Evolutionary conservation across 2,113 vertebrate genomes (phyloP).

Genomic region (Mormoops blainvillei): DNA sequence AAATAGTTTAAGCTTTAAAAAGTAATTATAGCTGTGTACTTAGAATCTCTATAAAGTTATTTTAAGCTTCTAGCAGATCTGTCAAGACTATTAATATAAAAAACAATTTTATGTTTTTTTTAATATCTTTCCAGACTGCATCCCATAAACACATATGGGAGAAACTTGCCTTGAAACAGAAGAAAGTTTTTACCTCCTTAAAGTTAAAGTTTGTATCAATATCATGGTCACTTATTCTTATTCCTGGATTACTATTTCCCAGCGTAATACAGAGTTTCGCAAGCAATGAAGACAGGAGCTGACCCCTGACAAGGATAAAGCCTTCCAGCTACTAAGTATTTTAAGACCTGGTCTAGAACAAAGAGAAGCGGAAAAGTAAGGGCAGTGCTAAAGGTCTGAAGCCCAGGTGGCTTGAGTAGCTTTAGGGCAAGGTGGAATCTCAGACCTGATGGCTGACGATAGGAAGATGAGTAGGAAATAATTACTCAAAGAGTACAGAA

Average conservation of each 20-base stretch:
- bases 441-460: background rate
- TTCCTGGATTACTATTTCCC: background rate
- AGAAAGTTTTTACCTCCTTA: background rate
- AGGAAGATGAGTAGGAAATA: background rate
- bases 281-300: background rate
- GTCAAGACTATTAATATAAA: constrained; percentile 11
- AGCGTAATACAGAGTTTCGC: background rate
- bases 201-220: background rate
- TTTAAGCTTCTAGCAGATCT: constrained; percentile 10
- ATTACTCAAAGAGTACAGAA: background rate
- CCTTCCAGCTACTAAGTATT: background rate
- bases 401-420: background rate
- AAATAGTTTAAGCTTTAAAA: constrained; percentile 44
- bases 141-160: constrained; percentile 27
- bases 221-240: background rate
- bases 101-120: background rate
- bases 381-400: background rate
- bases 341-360: background rate
- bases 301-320: background rate
- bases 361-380: background rate
- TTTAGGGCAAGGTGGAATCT: background rate
- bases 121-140: constrained; percentile 4
- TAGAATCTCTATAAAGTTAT: constrained; percentile 31
- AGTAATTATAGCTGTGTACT: constrained; percentile 38
- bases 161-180: background rate